Evolutionary conservation across 2,888 invertebrate species (phyloP).

Genomic region (Ametastegia equiseti): DNA sequence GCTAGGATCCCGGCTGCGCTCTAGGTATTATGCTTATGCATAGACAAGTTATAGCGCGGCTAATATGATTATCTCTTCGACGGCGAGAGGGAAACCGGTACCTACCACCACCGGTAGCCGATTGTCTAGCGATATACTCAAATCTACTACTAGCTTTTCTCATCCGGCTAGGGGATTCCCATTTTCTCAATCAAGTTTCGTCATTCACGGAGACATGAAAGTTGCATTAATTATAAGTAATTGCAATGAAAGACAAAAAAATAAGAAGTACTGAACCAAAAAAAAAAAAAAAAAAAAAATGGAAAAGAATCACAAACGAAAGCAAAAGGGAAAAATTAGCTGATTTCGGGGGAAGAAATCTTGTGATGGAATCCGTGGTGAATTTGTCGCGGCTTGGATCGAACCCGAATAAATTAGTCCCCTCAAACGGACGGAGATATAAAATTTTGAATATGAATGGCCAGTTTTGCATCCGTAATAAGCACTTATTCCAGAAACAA

Average conservation of each 20-base stretch:
- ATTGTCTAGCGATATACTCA: constrained; percentile 10
- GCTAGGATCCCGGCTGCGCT: constrained; percentile 68
- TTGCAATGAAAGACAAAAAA: too few relatives aligned
- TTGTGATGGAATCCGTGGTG: constrained; percentile 54
- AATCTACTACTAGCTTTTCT: background rate
- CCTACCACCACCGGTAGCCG: constrained; percentile 25
- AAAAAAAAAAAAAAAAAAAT: background rate
- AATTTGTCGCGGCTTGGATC: constrained; percentile 74
- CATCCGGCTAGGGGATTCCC: background rate
- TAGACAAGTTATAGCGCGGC: constrained; percentile 73
- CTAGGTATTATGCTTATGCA: constrained; percentile 73
- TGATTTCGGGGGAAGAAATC: background rate
- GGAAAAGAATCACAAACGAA: background rate
- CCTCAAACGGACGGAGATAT: constrained; percentile 83
- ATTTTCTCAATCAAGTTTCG: background rate
- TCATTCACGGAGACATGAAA: background rate
- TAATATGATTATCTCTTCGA: constrained; percentile 75
- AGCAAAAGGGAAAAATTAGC: constrained; percentile 8
- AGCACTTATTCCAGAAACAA: constrained; percentile 82
- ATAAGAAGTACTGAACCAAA: background rate
- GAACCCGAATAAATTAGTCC: constrained; percentile 86
- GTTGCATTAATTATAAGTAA: background rate
- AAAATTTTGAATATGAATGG: constrained; percentile 95
- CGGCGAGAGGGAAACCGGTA: constrained; percentile 57
- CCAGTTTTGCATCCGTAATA: constrained; percentile 92